Percentiles rank a stretch among this genome's conserved stretches.
These are phyloP conservation scores for Heteropelma amictum DNA, from an alignment of 2,888 invertebrate species.

Conservation along the genomic window DNA sequence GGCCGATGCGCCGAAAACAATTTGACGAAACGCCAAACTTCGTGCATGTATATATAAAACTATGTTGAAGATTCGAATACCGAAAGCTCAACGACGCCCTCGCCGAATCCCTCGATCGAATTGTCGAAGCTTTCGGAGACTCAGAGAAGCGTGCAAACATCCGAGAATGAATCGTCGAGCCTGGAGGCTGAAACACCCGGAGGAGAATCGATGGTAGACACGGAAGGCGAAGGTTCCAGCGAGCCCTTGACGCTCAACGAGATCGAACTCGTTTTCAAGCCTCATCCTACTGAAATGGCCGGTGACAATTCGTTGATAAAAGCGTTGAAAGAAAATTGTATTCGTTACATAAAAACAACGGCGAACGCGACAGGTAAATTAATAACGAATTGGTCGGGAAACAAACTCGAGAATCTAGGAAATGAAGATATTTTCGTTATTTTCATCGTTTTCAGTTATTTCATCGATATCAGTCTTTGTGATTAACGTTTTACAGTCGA, in stretches of 20 bases:
- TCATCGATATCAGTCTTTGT: background rate
- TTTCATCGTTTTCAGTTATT: background rate
- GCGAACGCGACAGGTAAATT: constrained; percentile 94
- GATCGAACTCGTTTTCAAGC: constrained; percentile 97
- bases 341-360: constrained; percentile 96
- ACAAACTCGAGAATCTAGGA: background rate
- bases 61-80: constrained; percentile 68
- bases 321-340: constrained; percentile 90
- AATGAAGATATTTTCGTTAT: no score
- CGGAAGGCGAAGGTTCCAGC: constrained; percentile 87
- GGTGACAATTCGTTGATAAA: constrained; percentile 90
- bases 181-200: constrained; percentile 83
- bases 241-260: constrained; percentile 91
- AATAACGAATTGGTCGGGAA: no score
- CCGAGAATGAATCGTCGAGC: constrained; percentile 79
- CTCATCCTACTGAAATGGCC: constrained; percentile 95
- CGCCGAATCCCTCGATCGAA: constrained; percentile 73
- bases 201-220: constrained; percentile 89
- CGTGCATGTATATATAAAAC: background rate
- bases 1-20: no score
- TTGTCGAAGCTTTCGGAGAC: constrained; percentile 83
- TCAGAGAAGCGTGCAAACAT: constrained; percentile 82
- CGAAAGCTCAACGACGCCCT: constrained; percentile 74
- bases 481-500: constrained; percentile 85
- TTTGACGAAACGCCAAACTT: no score